These are phyloP conservation scores for Leptobrachium ailaonicum DNA, from an alignment of 2,113 vertebrate species.

Conservation along the genomic window DNA sequence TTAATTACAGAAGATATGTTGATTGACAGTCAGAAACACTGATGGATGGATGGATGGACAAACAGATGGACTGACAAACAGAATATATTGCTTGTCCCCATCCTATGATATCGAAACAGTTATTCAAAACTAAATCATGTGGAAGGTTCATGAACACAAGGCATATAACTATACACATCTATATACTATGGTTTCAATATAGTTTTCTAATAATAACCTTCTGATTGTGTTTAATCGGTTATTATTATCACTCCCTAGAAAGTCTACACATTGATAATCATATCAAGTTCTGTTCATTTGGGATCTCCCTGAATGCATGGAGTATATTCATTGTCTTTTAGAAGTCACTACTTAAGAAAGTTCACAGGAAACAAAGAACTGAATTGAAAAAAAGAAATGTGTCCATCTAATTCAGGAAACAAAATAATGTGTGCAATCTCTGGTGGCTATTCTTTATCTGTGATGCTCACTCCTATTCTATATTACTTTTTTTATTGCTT, in stretches of 20 bases:
- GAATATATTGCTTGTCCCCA: background rate
- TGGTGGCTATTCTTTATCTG: background rate
- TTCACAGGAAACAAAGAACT: background rate
- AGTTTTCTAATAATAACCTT: background rate
- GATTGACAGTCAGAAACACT: too few relatives aligned
- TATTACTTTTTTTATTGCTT: background rate
- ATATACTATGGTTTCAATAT: background rate
- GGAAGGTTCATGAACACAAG: background rate
- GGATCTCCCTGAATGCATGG: background rate
- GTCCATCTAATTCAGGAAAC: background rate
- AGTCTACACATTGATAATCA: background rate
- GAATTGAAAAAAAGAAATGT: background rate
- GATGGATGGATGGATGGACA: too few relatives aligned
- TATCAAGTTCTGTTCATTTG: background rate
- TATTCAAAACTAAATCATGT: background rate
- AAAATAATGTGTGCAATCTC: background rate
- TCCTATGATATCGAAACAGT: accelerated
- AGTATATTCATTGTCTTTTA: background rate
- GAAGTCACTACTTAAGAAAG: background rate
- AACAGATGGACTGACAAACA: too few relatives aligned
- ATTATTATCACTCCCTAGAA: background rate
- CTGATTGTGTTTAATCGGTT: too few relatives aligned
- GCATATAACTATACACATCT: background rate
- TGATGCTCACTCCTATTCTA: background rate
- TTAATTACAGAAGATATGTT: too few relatives aligned